Base-by-base conservation (phyloP, 2,113 vertebrate species). In the Merops nubicus region DNA sequence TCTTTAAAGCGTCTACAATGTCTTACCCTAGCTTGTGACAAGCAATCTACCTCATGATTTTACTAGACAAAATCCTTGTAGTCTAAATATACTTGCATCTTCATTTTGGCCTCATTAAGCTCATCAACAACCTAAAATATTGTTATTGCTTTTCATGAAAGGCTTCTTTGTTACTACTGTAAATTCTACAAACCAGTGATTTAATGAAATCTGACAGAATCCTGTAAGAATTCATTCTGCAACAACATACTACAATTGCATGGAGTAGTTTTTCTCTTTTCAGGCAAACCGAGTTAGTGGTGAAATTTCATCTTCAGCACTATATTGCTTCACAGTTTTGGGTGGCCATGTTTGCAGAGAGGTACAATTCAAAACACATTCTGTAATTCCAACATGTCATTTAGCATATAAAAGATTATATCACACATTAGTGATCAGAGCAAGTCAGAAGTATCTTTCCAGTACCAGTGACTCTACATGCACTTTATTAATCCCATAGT, bases 381-480 rank as follows among this genome's bases (percentile, higher is more conserved):
- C 54, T 29, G 33, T 82, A 96, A 96, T 88, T 67, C 57, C 23
- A 74, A 54, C 42, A 82, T 47, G 36, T 64, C 36, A 76, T 93
- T 97, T 85, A 95, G 57, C 29, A 64, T 76, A 86, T 92, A 81
- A 95, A 98, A 88, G 5, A 74, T 36, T 40, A 16, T 29, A 89
- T 11, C 45, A 74, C 42, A 78, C 20, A n/a, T 70, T 81, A 92
- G 82, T 28, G 42, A 89, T 81, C 16, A n/a, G 25, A 36, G 16
- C 31, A 96, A 93, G 53, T 56, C 85, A 91, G 45, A 87, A 87
- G 42, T 88, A 34, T 76, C 13, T 85, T 94, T 82, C 85, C 51
- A 96, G 67, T 78, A 94, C 48, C 59, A 90, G 19, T 87, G 45
- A 21, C 36, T 93, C 83, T 68, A 33, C 33, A 73, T 96, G 85